These are phyloP conservation scores for Picus viridis DNA, from an alignment of 2,797 vertebrate species.

Conservation along the genomic window DNA sequence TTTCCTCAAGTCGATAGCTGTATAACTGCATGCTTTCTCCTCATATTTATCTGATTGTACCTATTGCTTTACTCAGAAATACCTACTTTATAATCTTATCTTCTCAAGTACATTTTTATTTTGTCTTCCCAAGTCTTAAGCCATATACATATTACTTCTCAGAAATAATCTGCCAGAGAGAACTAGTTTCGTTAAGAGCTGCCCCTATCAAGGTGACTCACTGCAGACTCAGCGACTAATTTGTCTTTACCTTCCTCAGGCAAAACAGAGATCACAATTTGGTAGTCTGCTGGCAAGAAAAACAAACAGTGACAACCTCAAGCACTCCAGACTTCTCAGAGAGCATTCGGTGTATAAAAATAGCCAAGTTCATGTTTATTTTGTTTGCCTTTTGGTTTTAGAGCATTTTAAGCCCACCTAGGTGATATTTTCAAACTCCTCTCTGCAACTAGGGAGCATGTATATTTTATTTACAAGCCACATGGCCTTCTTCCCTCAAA, in stretches of 20 bases:
- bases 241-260: constrained; percentile 38
- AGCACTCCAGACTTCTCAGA: constrained; percentile 25
- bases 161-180: neutral
- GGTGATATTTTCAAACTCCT: constrained; percentile 9
- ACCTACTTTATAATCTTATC: neutral
- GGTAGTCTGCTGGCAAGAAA: constrained; percentile 45
- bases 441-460: neutral
- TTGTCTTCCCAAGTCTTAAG: neutral
- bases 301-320: constrained; percentile 33
- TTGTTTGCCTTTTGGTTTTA: constrained; percentile 27
- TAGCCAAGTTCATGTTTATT: constrained; percentile 11
- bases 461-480: constrained; percentile 25
- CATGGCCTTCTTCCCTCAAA: neutral
- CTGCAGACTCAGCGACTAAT: neutral
- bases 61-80: neutral
- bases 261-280: constrained; percentile 48
- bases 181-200: neutral
- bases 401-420: neutral
- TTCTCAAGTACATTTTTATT: neutral
- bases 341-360: constrained; percentile 23
- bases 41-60: neutral
- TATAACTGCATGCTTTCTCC: neutral
- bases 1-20: neutral
- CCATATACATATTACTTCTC: neutral
- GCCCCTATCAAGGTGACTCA: constrained; percentile 28